Evolutionary conservation across 2,797 vertebrate species (phyloP), one percentile per base, ranked within the genome.

Genomic region (Notoglanidium macrostoma): DNA sequence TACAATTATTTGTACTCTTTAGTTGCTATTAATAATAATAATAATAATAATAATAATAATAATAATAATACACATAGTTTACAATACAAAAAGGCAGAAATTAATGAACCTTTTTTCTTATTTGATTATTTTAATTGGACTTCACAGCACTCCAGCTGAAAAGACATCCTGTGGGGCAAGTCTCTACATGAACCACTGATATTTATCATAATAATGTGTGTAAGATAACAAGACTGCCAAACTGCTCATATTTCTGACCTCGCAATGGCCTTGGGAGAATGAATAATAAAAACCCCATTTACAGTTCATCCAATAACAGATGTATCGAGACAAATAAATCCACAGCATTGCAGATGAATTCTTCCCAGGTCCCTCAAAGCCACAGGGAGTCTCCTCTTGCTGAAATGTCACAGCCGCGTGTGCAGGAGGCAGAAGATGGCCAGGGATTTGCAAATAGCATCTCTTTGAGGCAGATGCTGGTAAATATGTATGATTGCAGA

Each of bases 401-500:
- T 93, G 91, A 95, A 95, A 93, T 94, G 95, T 95, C 94, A 95
- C 89, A 93, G 92, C 92, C 81, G 89, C 86, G 89, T 92, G 92
- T 93, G 91, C 93, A 91, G 91, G 88, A 76, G 73, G 46, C 59
- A 78, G 29, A 35, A 29, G 74, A 21, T 55, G 19, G 92, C 93
- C 89, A 86, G 92, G 93, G 94, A 94, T 94, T 95, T 94, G 94
- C 93, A 93, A 95, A 95, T 76, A 88, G 91, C 93, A 94, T 95
- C 91, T 92, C 92, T 93, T 91, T 93, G 92, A 93, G 88, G 93
- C 91, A 88, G 92, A 94, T 90, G 90, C 92, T 89, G 86, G 92
- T 94, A 93, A 95, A 95, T 95, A 93, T 95, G 94, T 93, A 95
- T 95, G 94, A 91, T 86, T 89, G 63, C 89, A 88, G 54, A 15